Evolutionary conservation across 1,140 invertebrate genomes (phyloP).

Genomic region (Philaenus spumarius): DNA sequence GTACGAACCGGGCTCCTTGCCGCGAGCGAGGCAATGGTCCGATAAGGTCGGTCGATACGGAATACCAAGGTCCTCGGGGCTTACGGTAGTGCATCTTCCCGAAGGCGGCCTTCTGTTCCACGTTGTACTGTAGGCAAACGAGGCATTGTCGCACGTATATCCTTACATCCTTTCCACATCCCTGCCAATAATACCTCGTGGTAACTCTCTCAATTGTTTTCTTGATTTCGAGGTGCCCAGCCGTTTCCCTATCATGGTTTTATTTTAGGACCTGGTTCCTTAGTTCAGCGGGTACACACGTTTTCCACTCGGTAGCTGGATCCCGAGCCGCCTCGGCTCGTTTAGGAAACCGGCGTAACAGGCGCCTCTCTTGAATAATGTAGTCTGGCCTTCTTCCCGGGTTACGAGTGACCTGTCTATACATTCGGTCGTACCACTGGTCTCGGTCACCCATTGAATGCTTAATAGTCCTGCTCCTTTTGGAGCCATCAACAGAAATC

Average conservation of each 20-base stretch:
- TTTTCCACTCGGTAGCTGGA: slow-evolving; percentile 27
- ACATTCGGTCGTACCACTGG: not conserved
- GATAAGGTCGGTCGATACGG: slow-evolving; percentile 37
- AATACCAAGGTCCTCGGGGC: slow-evolving; percentile 33
- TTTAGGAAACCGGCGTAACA: not conserved
- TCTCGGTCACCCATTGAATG: no score
- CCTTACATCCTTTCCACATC: slow-evolving; percentile 28
- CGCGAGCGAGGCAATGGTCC: slow-evolving; percentile 37
- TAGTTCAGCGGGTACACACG: slow-evolving; percentile 27
- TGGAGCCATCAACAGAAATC: no score
- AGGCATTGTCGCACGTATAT: slow-evolving; percentile 27
- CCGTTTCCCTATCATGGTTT: slow-evolving; percentile 26
- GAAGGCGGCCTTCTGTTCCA: slow-evolving; percentile 26
- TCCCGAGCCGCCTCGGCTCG: not conserved
- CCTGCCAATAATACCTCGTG: slow-evolving; percentile 32
- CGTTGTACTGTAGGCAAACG: slow-evolving; percentile 32
- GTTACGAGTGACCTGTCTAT: not conserved
- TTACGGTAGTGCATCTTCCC: slow-evolving; percentile 33
- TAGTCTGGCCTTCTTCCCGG: not conserved
- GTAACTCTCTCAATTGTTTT: slow-evolving; percentile 28
- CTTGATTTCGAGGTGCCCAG: slow-evolving; percentile 28
- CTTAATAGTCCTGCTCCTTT: no score
- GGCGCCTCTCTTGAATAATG: not conserved
- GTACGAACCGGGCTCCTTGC: slow-evolving; percentile 34
- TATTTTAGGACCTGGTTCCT: slow-evolving; percentile 24